Base-by-base conservation (phyloP, 2,113 vertebrate species). In the Rynchops niger region DNA sequence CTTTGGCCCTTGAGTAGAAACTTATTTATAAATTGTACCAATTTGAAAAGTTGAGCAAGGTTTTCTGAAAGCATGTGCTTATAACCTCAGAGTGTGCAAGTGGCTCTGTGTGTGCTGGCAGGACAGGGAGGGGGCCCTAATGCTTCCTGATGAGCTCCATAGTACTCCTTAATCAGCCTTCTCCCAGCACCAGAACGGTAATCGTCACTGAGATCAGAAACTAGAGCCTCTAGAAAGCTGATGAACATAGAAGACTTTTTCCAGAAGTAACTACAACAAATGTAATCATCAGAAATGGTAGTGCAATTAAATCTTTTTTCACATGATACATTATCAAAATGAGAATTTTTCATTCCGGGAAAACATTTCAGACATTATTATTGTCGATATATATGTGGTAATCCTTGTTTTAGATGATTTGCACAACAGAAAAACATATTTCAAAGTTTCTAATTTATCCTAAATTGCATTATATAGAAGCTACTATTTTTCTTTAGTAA, bases 271-370 rank as follows among this genome's bases (percentile, higher is more conserved):
- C 34, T 45, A 8, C n/a, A 86, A 17, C 49, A 81, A 9, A 42
- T 83, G 45, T 55, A 83, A 91, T 53, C n/a, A n/a, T 90, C 43
- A 82, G 80, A 93, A 96, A 96, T 69, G 10, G 38, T 15, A 49
- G 65, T 38, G 53, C 84, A 94, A 71, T 96, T 95, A 94, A 93
- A 89, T 95, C 47, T 74, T 91, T 87, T 62, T 91, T 97, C 70
- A 55, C 8, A 32, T 65, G 40, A 30, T 86, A 77, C 52, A 90
- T 96, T 97, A 97, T 86, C 67, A 96, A 98, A 96, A 98, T 96
- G 63, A 96, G 73, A 95, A 55, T 83, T 95, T 83, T 93, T 96
- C 81, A 93, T 97, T 96, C 97, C 93, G 92, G 86, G 93, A 97
- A 98, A 97, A 86, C 86, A 77, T 96, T 95, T 97, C 89, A 90